These are phyloP conservation scores for Trichonephila inaurata DNA, from an alignment of 1,140 invertebrate genomes.

Conservation along the genomic window DNA sequence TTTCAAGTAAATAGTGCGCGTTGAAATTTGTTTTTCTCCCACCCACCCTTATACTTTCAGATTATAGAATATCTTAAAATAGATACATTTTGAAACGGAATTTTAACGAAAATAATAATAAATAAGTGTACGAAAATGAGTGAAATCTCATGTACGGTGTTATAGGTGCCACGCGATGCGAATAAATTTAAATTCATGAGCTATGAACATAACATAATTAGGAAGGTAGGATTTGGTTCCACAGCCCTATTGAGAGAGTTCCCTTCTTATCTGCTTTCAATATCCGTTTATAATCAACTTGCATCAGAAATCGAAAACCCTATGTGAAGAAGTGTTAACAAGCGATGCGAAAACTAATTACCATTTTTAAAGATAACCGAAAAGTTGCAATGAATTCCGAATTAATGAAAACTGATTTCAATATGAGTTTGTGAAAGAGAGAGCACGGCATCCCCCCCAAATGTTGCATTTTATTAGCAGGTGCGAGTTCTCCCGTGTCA, in stretches of 20 bases:
- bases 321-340: conserved; percentile 72
- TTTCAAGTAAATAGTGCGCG: too few relatives aligned
- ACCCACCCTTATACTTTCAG: neutral
- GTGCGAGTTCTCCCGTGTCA: conserved; percentile 60
- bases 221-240: neutral
- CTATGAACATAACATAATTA: conserved; percentile 11
- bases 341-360: conserved; percentile 70
- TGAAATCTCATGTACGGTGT: conserved; percentile 4
- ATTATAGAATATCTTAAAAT: neutral
- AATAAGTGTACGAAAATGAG: neutral
- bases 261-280: conserved; percentile 31
- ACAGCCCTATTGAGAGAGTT: too few relatives aligned
- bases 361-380: conserved; percentile 72
- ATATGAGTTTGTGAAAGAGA: conserved; percentile 24
- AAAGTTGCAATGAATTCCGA: conserved; percentile 66
- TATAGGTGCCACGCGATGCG: neutral
- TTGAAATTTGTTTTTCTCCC: neutral
- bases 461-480: conserved; percentile 71
- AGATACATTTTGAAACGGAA: neutral
- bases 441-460: conserved; percentile 8
- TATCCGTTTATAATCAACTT: conserved; percentile 3
- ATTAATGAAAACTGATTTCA: conserved; percentile 75
- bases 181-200: conserved; percentile 25
- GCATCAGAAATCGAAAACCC: conserved; percentile 62
- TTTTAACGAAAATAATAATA: too few relatives aligned